Evolutionary conservation across 2,888 invertebrate genomes (phyloP), one percentile per base, ranked within the genome.

Genomic region (Phyllotreta striolata): DNA sequence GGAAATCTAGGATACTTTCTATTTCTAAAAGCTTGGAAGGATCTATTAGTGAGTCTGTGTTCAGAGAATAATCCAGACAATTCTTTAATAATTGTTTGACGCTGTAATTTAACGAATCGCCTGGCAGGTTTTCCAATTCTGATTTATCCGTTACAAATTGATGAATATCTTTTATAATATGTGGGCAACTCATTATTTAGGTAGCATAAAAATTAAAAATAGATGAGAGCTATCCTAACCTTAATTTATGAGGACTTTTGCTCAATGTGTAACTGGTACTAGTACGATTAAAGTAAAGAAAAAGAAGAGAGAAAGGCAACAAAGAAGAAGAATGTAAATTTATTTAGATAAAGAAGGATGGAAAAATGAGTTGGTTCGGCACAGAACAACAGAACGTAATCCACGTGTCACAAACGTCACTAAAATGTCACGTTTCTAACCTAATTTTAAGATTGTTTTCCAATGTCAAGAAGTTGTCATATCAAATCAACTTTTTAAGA

Each of bases 1-100:
- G 64, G 70, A 74, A 81, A 68, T 79, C 80, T 55, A 80, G 49
- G 35, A 81, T 70, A 54, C 73, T 74, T 6, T 80, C 78, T 44
- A 81, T 78, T 74, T 81, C 71, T 38, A 77, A 58, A 7, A 70
- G 10, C 47, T 62, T 64, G 5, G 40, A 58, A 10, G 38, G 8
- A 65, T 52, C 54, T 35, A 34, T 9, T 6, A 13, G 5, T 41
- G 51, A 24, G 24, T 55, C 46, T 43, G 6, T 49, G 55, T 66
- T 34, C 10, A 68, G 37, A 35, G 66, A 49, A 49, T 63, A 62
- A 38, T 39, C 41, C 44, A 66, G 52, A 57, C 67, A 67, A n/a
- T 43, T 57, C 57, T 59, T 46, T 12, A 70, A 62, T 24, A 64
- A 63, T 51, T 57, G 38, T 47, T 7, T 39, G 8, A 64, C 46